Conservation (phyloP, 2,888 invertebrate genomes). For the Onthophagus sagittarius region DNA sequence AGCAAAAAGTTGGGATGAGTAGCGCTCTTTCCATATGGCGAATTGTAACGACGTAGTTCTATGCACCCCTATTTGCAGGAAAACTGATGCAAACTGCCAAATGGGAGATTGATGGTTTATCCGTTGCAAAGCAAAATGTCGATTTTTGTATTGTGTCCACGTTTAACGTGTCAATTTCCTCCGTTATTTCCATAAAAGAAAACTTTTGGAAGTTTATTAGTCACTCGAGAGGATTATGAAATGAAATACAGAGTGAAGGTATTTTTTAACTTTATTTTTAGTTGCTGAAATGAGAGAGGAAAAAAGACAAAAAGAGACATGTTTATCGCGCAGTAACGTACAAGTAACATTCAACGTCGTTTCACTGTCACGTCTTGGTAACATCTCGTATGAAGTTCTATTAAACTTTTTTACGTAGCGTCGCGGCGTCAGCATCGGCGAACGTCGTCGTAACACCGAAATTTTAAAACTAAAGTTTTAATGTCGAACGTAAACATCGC, state of each 20-base stretch:
- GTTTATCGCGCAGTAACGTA: background rate
- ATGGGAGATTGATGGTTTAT: background rate
- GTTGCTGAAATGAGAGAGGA: too few relatives aligned
- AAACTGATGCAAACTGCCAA: background rate
- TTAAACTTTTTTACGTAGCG: background rate
- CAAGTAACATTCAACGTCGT: background rate
- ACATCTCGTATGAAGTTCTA: background rate
- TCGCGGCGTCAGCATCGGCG: background rate
- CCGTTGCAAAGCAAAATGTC: constrained; percentile 1
- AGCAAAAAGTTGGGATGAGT: constrained; percentile 2
- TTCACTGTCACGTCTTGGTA: background rate
- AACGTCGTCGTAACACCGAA: background rate
- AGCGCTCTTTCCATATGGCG: too few relatives aligned
- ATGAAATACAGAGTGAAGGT: too few relatives aligned
- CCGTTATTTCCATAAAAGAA: constrained; percentile 6
- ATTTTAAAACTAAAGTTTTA: background rate
- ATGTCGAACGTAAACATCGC: background rate
- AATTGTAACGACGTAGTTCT: constrained; percentile 1
- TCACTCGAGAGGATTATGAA: background rate
- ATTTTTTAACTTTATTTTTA: too few relatives aligned
- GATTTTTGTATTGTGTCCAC: background rate
- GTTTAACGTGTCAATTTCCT: constrained; percentile 11
- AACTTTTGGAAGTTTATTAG: constrained; percentile 1
- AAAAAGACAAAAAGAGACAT: background rate
- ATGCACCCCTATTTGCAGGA: background rate